Conservation (phyloP, 1,140 invertebrate genomes). For the Dryas iulia region DNA sequence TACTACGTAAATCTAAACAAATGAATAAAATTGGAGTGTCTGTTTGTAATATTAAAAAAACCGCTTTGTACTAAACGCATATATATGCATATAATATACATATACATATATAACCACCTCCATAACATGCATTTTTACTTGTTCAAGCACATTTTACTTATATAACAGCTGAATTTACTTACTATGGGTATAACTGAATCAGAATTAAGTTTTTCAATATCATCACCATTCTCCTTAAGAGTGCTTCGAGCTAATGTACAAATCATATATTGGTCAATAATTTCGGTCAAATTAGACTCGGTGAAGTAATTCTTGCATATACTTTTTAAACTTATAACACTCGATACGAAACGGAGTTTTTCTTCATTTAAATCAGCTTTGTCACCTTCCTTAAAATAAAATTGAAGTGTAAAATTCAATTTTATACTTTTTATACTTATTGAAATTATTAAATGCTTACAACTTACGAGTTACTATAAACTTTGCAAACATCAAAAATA, state of each 20-base stretch:
- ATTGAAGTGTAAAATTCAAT: neutral
- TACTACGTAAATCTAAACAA: too few species aligned
- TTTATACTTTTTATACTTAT: neutral
- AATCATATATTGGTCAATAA: conserved; percentile 51
- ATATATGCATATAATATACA: too few species aligned
- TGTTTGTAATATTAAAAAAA: too few species aligned
- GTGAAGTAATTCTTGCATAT: conserved; percentile 40
- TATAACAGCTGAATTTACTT: neutral
- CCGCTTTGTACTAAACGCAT: too few species aligned
- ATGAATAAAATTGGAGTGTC: too few species aligned
- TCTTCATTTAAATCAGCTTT: conserved; percentile 34
- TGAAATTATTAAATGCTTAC: too few species aligned
- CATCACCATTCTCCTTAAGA: neutral
- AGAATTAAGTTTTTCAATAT: neutral
- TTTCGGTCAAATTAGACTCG: conserved; percentile 14
- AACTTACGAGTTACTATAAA: too few species aligned
- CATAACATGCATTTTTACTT: too few species aligned
- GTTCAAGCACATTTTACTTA: too few species aligned
- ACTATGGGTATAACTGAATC: neutral
- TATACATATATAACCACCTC: too few species aligned
- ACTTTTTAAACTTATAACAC: conserved; percentile 27
- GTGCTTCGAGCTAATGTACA: conserved; percentile 36
- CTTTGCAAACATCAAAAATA: too few species aligned
- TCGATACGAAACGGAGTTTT: conserved; percentile 31
- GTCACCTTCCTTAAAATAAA: conserved; percentile 31